These are phyloP conservation scores for Platycnemis pennipes DNA, from an alignment of 2,888 invertebrate genomes.

Conservation along the genomic window DNA sequence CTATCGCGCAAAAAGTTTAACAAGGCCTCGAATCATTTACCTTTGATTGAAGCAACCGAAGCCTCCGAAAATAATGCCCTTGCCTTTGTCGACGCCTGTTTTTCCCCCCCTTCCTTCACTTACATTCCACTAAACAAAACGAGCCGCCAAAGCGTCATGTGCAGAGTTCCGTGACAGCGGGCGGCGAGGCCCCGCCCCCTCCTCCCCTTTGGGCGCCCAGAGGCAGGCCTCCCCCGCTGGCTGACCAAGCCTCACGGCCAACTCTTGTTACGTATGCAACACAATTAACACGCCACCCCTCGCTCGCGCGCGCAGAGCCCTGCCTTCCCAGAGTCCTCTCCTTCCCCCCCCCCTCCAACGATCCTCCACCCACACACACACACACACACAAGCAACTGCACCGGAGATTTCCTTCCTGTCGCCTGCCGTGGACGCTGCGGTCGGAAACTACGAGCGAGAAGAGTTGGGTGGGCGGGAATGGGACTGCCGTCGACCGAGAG, in stretches of 20 bases:
- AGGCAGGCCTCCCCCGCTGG: not conserved
- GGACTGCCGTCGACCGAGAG: not conserved
- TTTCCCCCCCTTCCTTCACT: not conserved
- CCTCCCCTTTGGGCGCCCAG: too few species aligned
- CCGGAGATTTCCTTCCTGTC: conserved; percentile 39
- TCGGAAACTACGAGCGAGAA: not conserved
- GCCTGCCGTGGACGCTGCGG: conserved; percentile 35
- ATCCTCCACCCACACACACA: not conserved
- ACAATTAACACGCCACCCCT: conserved; percentile 56
- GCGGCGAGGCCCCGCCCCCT: not conserved
- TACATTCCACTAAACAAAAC: conserved; percentile 48
- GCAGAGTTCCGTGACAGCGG: conserved; percentile 51
- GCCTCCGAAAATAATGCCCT: not conserved
- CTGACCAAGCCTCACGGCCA: not conserved
- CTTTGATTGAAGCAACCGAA: conserved; percentile 33
- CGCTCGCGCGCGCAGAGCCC: not conserved
- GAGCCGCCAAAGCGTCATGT: conserved; percentile 42
- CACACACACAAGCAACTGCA: not conserved
- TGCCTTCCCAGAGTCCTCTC: not conserved
- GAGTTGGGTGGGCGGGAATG: not conserved
- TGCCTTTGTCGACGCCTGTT: not conserved
- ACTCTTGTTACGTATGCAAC: conserved; percentile 63
- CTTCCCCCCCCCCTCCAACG: not conserved
- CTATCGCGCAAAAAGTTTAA: not conserved
- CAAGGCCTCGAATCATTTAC: not conserved